These are phyloP conservation scores for Catharus bicknelli DNA, from an alignment of 2,113 vertebrate genomes.

Conservation along the genomic window DNA sequence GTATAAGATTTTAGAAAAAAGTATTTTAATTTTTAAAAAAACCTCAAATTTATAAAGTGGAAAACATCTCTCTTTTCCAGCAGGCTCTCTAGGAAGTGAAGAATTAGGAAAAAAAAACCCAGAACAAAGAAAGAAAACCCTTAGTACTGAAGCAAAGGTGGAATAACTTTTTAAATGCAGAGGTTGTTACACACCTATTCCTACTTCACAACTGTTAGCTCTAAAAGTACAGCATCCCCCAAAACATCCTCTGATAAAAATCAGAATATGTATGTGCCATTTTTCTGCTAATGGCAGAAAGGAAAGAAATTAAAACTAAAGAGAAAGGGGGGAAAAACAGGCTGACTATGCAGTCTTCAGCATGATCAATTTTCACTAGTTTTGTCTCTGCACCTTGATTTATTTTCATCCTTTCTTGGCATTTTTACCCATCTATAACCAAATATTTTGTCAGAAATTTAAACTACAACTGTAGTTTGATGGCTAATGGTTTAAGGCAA, in stretches of 20 bases:
- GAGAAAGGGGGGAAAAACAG: neutral
- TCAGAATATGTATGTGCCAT: neutral
- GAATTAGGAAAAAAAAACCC: neutral
- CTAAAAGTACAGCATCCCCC: neutral
- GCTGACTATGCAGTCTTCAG: neutral
- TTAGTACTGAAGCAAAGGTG: neutral
- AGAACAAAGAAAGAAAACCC: neutral
- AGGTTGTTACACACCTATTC: neutral
- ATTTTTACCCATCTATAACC: neutral
- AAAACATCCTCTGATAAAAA: neutral
- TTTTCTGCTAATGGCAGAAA: neutral
- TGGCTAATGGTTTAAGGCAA: neutral
- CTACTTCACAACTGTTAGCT: neutral
- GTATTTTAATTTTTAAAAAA: neutral
- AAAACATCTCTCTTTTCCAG: neutral
- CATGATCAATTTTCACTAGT: neutral
- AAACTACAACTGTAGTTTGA: neutral
- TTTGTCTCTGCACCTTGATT: neutral
- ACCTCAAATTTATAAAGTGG: neutral
- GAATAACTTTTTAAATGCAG: neutral
- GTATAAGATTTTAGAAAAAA: neutral
- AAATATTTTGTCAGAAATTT: neutral
- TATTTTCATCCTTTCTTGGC: neutral
- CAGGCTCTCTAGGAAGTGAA: neutral
- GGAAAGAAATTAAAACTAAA: neutral